Evolutionary conservation across 2,113 vertebrate species (phyloP).

Genomic region (Thamnaconus septentrionalis): DNA sequence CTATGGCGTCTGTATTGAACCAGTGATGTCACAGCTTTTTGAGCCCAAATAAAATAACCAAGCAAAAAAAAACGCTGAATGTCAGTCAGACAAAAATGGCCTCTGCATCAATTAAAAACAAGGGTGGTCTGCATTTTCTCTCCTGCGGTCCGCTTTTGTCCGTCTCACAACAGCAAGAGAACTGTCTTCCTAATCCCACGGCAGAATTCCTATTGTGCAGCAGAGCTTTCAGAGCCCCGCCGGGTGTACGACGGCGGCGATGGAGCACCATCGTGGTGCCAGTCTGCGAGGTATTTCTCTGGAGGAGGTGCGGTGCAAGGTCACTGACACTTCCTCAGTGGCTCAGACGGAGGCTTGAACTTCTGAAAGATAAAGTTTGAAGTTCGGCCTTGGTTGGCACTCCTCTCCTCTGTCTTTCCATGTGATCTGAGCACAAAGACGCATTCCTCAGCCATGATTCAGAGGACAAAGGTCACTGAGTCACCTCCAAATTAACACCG

Average conservation of each 20-base stretch:
- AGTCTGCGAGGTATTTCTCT: conserved; percentile 9
- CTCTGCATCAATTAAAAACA: conserved; percentile 38
- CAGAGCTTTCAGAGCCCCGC: conserved; percentile 37
- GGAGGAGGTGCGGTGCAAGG: not conserved
- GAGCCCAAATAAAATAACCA: not conserved
- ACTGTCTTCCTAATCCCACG: conserved; percentile 40
- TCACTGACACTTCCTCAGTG: not conserved
- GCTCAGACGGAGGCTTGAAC: conserved; percentile 10
- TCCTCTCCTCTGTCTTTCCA: conserved; percentile 22
- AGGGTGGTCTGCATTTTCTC: conserved; percentile 54
- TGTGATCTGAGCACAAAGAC: conserved; percentile 58
- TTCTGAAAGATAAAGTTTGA: conserved; percentile 12
- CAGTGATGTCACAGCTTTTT: conserved; percentile 34
- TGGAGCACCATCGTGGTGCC: conserved; percentile 10
- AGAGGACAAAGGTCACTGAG: conserved; percentile 67
- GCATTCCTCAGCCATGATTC: conserved; percentile 74
- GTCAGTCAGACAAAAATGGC: conserved; percentile 49
- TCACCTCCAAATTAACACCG: conserved; percentile 57
- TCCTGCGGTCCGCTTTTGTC: conserved; percentile 15
- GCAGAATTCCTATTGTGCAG: conserved; percentile 60
- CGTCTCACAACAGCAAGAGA: conserved; percentile 30
- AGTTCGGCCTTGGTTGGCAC: conserved; percentile 21
- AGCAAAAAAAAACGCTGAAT: conserved; percentile 18
- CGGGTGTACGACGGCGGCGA: conserved; percentile 9
- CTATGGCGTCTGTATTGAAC: not conserved